Evolutionary conservation across 1,140 invertebrate species (phyloP), one percentile per base, ranked within the genome.

Genomic region (Cydia amplana): DNA sequence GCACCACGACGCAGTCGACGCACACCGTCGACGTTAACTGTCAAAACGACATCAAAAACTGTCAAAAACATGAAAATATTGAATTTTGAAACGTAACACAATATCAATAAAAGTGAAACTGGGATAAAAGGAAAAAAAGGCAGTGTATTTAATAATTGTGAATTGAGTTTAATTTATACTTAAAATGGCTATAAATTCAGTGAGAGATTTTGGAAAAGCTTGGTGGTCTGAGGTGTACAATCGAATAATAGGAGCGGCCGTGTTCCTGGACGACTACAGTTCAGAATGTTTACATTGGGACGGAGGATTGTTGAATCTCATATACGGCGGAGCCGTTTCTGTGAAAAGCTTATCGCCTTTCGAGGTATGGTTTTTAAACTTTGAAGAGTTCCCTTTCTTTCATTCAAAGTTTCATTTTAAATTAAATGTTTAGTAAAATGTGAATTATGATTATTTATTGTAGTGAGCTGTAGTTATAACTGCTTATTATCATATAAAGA

Each of bases 231-330:
- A 94, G 84, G 90, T 95, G 14, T 93, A 91, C 67, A 93, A 93
- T 64, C 91, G 94, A 78, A 93, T 95, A n/a, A 94, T 94, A 77
- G 93, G 93, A 78, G 93, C 94, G 51, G 91, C 94, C 4, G 94
- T 95, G 6, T 95, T 94, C 80, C 85, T 95, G 46, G 95, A 95
- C 82, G 92, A 94, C 78, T 82, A 83, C 43, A 91, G 91, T 78
- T 93, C 94, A 10, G 95, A 95, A 85, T 94, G 94, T 79, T 85
- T 95, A 20, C 95, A 95, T 82, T 95, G 95, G 95, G 91, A 95
- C 82, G 95, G 95, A 6, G 95, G 95, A 6, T 82, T 94, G n/a
- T 88, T 90, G 67, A 89, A 91, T 76, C 79, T 95, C 36, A 78
- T 94, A 3, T 83, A 88, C 28, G 92, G 91, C 55, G 95, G 95